Conservation (phyloP, 2,797 vertebrate species). For the Hippopotamyrus pictus region DNA sequence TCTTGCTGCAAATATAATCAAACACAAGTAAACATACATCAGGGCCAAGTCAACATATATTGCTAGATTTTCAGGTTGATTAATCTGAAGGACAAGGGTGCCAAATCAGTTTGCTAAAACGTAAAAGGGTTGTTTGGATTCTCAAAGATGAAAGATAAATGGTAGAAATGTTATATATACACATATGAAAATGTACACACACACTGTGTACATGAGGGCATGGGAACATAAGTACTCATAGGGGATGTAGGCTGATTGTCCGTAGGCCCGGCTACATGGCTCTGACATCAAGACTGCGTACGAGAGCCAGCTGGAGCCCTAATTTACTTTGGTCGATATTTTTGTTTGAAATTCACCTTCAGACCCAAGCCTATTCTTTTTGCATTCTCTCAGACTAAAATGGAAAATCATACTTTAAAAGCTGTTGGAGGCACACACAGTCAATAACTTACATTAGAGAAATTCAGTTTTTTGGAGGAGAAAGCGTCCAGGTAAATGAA, state of each 20-base stretch:
- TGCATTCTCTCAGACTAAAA: background rate
- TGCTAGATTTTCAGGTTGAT: background rate
- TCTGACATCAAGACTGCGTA: background rate
- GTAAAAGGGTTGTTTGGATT: background rate
- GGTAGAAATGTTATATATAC: background rate
- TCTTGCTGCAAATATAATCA: background rate
- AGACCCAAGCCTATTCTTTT: background rate
- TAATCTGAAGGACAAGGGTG: background rate
- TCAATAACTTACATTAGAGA: background rate
- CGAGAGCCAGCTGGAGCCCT: background rate
- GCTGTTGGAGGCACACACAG: background rate
- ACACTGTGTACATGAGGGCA: background rate
- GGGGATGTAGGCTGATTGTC: background rate
- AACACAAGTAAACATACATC: background rate
- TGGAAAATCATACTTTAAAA: constrained; percentile 9
- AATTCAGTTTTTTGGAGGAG: constrained; percentile 3
- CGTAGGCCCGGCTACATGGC: background rate
- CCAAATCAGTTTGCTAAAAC: constrained; percentile 2
- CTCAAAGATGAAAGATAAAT: constrained; percentile 2
- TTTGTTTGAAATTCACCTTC: constrained; percentile 11
- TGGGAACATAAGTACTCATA: background rate
- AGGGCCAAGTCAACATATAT: background rate
- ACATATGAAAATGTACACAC: background rate
- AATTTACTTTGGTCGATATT: background rate
- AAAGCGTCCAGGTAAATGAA: background rate